Conservation (phyloP, 2,797 vertebrate genomes). For the Parauchenoglanis punctatus region DNA sequence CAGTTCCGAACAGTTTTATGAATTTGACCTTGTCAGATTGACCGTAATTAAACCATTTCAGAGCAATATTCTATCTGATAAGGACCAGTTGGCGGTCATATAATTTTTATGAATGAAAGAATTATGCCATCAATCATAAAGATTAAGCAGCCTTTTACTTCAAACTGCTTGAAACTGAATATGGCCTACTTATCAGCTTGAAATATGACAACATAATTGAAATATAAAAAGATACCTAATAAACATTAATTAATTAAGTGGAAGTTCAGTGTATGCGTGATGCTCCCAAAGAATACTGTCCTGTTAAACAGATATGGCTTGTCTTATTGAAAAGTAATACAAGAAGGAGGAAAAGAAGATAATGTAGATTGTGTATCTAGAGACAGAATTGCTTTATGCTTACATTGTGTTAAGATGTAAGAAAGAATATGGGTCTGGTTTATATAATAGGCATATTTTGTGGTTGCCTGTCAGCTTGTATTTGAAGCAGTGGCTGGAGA, state of each 20-base stretch:
- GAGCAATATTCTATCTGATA: background rate
- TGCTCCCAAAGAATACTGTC: background rate
- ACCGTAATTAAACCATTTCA: background rate
- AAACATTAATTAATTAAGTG: background rate
- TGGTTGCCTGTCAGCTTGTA: slow-evolving; percentile 64
- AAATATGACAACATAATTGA: slow-evolving; percentile 5
- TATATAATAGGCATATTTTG: background rate
- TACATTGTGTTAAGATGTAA: background rate
- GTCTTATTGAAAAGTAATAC: background rate
- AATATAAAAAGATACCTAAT: background rate
- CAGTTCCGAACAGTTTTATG: background rate
- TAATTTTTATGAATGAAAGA: background rate
- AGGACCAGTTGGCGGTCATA: background rate
- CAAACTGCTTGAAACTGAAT: background rate
- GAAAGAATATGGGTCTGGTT: background rate
- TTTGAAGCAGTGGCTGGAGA: slow-evolving; percentile 73
- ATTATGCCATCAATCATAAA: background rate
- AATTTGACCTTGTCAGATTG: background rate
- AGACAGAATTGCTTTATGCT: background rate
- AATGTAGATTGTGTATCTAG: background rate
- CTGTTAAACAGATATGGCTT: background rate
- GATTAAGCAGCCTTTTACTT: background rate
- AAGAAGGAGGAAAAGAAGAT: background rate
- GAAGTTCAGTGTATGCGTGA: background rate
- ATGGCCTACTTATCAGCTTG: background rate